Conservation (phyloP, 2,113 vertebrate genomes). For the Gracilinanus agilis region DNA sequence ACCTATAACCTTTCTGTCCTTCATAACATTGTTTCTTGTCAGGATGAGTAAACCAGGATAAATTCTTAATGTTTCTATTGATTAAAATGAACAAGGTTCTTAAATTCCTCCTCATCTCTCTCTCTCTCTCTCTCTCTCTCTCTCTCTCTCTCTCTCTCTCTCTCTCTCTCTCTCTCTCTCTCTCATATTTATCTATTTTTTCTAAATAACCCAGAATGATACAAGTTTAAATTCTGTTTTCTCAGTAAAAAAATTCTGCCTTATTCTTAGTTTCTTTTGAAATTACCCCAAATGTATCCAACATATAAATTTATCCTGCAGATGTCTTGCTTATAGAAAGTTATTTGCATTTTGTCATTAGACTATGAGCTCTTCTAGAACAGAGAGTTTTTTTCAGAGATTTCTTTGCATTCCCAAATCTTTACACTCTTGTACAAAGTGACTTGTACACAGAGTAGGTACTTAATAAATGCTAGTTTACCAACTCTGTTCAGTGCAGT, state of each 20-base stretch:
- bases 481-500: background rate
- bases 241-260: constrained; percentile 6
- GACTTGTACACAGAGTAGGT: background rate
- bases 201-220: background rate
- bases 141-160: too few relatives aligned
- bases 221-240: constrained; percentile 23
- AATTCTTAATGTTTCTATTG: constrained; percentile 27
- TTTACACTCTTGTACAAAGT: background rate
- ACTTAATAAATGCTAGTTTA: background rate
- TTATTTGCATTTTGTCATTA: background rate
- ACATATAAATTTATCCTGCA: background rate
- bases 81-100: constrained; percentile 1
- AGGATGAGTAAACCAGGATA: constrained; percentile 7
- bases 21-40: background rate
- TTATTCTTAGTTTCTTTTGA: background rate
- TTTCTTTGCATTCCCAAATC: background rate
- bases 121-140: too few relatives aligned
- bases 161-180: too few relatives aligned
- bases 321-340: background rate
- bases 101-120: background rate
- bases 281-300: background rate
- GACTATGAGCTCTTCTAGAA: background rate
- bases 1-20: constrained; percentile 2
- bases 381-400: background rate
- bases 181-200: constrained; percentile 28